Evolutionary conservation across 2,888 invertebrate genomes (phyloP).

Genomic region (Argyresthia goedartella): DNA sequence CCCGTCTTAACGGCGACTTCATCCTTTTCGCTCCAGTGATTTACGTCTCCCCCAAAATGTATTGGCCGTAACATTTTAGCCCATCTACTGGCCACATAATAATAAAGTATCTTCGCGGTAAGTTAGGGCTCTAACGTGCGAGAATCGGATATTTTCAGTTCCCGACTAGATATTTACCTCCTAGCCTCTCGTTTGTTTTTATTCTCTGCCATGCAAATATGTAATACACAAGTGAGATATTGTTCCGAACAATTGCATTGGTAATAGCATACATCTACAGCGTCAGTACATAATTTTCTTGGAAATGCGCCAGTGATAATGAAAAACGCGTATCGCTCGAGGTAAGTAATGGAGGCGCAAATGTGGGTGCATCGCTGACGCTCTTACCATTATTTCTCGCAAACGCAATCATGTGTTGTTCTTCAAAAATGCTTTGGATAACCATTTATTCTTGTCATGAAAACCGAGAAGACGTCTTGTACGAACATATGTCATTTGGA

Average conservation of each 20-base stretch:
- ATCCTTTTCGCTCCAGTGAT: constrained; percentile 11
- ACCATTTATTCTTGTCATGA: background rate
- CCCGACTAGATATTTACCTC: too few relatives aligned
- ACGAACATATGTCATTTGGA: too few relatives aligned
- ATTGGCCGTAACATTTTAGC: constrained; percentile 12
- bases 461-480: too few relatives aligned
- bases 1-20: constrained; percentile 15
- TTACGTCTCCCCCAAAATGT: constrained; percentile 22
- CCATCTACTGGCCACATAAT: background rate
- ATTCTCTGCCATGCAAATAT: too few relatives aligned
- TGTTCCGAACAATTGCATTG: too few relatives aligned
- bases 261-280: background rate
- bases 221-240: too few relatives aligned
- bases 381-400: background rate
- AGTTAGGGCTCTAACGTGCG: background rate
- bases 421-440: background rate
- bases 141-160: too few relatives aligned
- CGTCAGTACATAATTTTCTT: constrained; percentile 18
- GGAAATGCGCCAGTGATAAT: constrained; percentile 21
- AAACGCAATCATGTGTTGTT: background rate
- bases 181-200: too few relatives aligned
- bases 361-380: constrained; percentile 1
- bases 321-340: constrained; percentile 20
- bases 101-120: background rate
- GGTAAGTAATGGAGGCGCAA: constrained; percentile 15